Base-by-base conservation (phyloP, 2,113 vertebrate species). In the Aleadryas rufinucha region DNA sequence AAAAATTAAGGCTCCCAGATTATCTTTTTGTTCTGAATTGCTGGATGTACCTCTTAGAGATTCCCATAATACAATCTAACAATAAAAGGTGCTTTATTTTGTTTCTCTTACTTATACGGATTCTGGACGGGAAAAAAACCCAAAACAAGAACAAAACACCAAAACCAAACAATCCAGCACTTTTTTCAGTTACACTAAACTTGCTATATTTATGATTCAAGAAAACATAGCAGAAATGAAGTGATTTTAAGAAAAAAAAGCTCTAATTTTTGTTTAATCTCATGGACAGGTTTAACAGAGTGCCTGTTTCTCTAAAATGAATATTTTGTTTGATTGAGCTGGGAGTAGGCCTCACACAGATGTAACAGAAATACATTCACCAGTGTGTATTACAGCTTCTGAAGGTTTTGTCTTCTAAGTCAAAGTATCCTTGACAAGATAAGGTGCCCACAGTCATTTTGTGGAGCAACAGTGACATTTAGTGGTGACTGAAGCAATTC, bases 381-480 rank as follows among this genome's bases (percentile, higher is more conserved):
- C 44, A 53, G 8, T 5, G 16, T 37, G 15, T 7, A 4, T 56
- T 15, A 14, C 4, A 42, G 6, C 53, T 91, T 57, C 69, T 50
- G 53, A 22, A 33, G 35, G 8, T 52, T 84, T 66, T 53, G 9
- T 50, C 56, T 63, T 64, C 3, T 1, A 76, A 88, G 28, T 26
- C 30, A 37, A 39, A 31, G 33, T 7, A 39, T 50, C 52, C 74
- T 66, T 33, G 24, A 20, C 30, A 87, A 89, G 63, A 27, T 5
- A 30, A 64, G 53, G 20, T 53, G 28, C 65, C 54, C 52, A 14
- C 33, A 71, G 64, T 11, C 56, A 92, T 84, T 93, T 45, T 61
- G 75, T 94, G 82, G 87, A 94, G 82, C 95, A 96, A 96, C 76
- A 96, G 92, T 95, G 97, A 96, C 96, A 81, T 95, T 61, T 44